Evolutionary conservation across 2,888 invertebrate genomes (phyloP).

Genomic region (Phortica okadai): DNA sequence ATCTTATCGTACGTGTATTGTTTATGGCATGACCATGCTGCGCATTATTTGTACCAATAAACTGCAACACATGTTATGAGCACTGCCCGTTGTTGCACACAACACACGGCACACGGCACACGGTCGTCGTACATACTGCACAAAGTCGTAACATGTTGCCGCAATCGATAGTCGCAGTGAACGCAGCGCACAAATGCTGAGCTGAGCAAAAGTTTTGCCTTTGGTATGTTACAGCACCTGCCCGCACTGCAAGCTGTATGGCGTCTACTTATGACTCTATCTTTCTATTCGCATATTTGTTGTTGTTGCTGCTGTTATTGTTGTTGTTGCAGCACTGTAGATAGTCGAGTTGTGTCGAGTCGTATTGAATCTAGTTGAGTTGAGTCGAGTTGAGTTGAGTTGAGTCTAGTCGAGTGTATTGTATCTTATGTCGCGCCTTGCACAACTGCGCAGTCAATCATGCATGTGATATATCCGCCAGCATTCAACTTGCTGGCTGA

Average conservation of each 20-base stretch:
- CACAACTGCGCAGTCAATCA: constrained; percentile 69
- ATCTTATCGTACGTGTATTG: background rate
- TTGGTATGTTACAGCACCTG: background rate
- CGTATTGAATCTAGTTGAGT: background rate
- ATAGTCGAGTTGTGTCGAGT: background rate
- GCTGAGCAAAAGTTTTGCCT: background rate
- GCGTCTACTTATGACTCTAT: constrained; percentile 2
- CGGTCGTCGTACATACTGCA: background rate
- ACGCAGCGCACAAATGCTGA: background rate
- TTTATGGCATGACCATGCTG: constrained; percentile 5
- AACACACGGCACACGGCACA: constrained; percentile 41
- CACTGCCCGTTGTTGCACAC: constrained; percentile 19
- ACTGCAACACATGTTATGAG: constrained; percentile 16
- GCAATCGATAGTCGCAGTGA: background rate
- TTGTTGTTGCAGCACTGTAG: constrained; percentile 6
- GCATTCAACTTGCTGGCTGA: constrained; percentile 46
- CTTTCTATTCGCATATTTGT: background rate
- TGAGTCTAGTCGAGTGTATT: constrained; percentile 13
- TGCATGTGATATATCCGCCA: constrained; percentile 70
- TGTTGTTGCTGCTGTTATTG: background rate
- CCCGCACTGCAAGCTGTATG: background rate
- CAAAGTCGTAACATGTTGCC: constrained; percentile 7
- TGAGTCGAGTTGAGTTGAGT: background rate
- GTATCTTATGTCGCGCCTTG: constrained; percentile 49
- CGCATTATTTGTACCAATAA: constrained; percentile 35